These are phyloP conservation scores for Drosophila lacicola DNA, from an alignment of 2,888 invertebrate species.

Conservation along the genomic window DNA sequence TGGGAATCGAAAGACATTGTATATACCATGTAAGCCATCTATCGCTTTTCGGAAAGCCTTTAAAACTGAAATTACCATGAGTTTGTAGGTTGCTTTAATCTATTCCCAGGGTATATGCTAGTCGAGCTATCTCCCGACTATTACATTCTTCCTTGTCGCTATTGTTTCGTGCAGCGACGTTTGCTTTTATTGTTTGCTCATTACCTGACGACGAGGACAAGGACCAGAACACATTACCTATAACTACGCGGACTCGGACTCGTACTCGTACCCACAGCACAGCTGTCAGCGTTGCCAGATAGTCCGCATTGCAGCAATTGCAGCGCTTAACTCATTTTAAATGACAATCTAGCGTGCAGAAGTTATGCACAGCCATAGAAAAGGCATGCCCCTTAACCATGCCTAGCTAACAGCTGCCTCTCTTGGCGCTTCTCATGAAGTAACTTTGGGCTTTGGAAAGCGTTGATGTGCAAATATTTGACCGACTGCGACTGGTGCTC, in stretches of 20 bases:
- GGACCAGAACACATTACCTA: constrained; percentile 20
- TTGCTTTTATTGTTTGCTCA: constrained; percentile 80
- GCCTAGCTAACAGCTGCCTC: neutral
- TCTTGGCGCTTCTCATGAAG: constrained; percentile 22
- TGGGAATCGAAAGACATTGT: too few species aligned
- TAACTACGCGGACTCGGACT: constrained; percentile 4
- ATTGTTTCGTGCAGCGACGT: constrained; percentile 74
- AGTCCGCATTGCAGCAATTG: constrained; percentile 75
- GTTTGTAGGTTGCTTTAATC: too few species aligned
- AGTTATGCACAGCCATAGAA: constrained; percentile 60
- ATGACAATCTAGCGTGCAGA: constrained; percentile 83
- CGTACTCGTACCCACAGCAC: neutral
- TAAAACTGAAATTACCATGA: too few species aligned
- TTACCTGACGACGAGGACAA: constrained; percentile 67
- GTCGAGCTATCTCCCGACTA: neutral
- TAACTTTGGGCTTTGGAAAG: constrained; percentile 28
- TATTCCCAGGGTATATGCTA: constrained; percentile 1
- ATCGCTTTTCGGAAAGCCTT: too few species aligned
- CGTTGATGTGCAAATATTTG: constrained; percentile 53
- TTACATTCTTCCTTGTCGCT: constrained; percentile 31
- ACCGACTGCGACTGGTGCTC: constrained; percentile 39
- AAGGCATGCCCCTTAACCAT: neutral
- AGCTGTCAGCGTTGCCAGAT: constrained; percentile 31
- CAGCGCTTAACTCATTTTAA: constrained; percentile 82
- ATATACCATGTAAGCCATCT: too few species aligned